These are phyloP conservation scores for Torymus aiolomorphi DNA, from an alignment of 2,888 invertebrate species.

Conservation along the genomic window DNA sequence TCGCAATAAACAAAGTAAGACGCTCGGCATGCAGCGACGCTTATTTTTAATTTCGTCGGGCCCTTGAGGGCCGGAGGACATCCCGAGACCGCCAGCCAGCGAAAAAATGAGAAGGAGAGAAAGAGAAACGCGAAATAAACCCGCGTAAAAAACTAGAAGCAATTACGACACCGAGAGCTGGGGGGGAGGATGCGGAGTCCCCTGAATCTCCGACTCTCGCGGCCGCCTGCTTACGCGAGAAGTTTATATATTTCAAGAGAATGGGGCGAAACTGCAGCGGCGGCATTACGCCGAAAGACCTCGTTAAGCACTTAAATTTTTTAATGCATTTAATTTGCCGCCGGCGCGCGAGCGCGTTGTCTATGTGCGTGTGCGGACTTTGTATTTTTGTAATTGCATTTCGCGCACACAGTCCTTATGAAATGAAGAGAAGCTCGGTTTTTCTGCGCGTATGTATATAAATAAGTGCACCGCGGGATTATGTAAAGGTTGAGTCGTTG, in stretches of 20 bases:
- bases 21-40: too few species aligned
- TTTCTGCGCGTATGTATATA: neutral
- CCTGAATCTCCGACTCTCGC: constrained; percentile 1
- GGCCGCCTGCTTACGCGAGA: constrained; percentile 20
- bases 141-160: constrained; percentile 33
- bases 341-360: too few species aligned
- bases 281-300: constrained; percentile 35
- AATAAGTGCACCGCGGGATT: too few species aligned
- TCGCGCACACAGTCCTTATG: neutral
- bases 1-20: too few species aligned
- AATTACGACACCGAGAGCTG: constrained; percentile 9
- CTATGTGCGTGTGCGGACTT: neutral
- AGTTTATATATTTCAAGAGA: constrained; percentile 29
- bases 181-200: too few species aligned
- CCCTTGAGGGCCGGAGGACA: too few species aligned
- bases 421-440: neutral
- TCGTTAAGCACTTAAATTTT: constrained; percentile 35
- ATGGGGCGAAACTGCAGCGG: constrained; percentile 25
- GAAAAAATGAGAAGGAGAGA: constrained; percentile 2
- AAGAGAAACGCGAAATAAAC: constrained; percentile 20
- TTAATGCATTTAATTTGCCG: constrained; percentile 39
- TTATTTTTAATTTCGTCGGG: too few species aligned
- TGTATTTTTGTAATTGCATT: constrained; percentile 13
- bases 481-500: too few species aligned
- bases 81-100: neutral